Conservation (phyloP, 2,113 vertebrate genomes). For the Carettochelys insculpta region DNA sequence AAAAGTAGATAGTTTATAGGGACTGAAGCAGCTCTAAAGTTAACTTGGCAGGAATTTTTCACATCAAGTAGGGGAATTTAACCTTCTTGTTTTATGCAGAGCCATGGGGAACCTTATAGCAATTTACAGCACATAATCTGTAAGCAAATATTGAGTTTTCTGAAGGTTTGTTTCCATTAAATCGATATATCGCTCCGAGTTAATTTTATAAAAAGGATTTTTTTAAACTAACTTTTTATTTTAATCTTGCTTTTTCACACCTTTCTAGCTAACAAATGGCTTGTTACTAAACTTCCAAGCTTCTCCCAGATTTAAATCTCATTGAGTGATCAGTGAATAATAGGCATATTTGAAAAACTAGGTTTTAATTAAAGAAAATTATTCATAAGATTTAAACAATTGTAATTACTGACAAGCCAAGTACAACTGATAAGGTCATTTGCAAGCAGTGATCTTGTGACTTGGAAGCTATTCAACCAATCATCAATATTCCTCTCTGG, state of each 20-base stretch:
- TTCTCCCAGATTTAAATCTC: background rate
- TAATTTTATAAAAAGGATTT: background rate
- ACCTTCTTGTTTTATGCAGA: background rate
- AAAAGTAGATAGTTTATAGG: background rate
- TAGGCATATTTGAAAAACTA: background rate
- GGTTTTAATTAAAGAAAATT: background rate
- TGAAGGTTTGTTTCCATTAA: background rate
- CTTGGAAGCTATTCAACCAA: background rate
- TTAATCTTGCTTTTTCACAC: background rate
- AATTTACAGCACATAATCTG: background rate
- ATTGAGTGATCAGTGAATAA: background rate
- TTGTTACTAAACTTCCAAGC: background rate
- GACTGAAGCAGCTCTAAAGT: fast-evolving
- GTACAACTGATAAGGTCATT: background rate
- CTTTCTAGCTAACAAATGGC: background rate
- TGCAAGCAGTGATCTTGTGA: background rate
- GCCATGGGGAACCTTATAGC: too few relatives aligned
- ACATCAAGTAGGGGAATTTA: background rate
- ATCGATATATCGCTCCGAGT: background rate
- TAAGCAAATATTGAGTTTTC: background rate
- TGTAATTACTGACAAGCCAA: background rate
- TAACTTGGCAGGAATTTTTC: too few relatives aligned
- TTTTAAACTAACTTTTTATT: background rate
- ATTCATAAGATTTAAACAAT: background rate
- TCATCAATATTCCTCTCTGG: background rate